Evolutionary conservation across 2,113 vertebrate genomes (phyloP).

Genomic region (Natator depressus): DNA sequence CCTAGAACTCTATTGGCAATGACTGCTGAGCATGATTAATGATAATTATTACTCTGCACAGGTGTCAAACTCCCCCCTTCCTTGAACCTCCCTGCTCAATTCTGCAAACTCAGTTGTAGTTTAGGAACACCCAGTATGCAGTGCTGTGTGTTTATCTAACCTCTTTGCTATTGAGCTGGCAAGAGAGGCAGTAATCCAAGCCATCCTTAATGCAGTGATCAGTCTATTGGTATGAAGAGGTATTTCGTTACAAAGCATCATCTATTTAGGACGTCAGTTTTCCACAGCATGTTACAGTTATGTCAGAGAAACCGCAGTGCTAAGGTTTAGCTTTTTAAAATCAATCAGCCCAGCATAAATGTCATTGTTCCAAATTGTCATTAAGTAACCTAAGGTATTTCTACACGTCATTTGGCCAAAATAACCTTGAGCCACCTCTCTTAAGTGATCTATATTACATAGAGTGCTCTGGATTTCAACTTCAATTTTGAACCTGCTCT

Average conservation of each 20-base stretch:
- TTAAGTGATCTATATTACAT: not conserved
- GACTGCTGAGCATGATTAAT: constrained; percentile 56
- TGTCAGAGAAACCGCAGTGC: constrained; percentile 55
- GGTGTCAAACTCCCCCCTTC: constrained; percentile 51
- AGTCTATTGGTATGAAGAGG: constrained; percentile 16
- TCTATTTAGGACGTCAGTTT: not conserved
- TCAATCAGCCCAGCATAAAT: constrained; percentile 10
- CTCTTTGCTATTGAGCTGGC: not conserved
- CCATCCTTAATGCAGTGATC: constrained; percentile 44
- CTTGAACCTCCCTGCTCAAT: constrained; percentile 47
- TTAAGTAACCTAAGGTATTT: not conserved
- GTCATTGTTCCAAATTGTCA: constrained; percentile 35
- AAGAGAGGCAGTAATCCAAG: constrained; percentile 13
- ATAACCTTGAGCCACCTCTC: constrained; percentile 20
- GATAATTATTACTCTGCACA: constrained; percentile 46
- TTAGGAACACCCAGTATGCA: constrained; percentile 51
- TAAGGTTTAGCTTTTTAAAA: not conserved
- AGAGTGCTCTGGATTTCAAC: not conserved
- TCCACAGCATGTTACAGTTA: constrained; percentile 4
- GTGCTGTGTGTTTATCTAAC: constrained; percentile 50
- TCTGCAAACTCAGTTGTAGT: constrained; percentile 30
- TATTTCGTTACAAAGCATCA: constrained; percentile 23
- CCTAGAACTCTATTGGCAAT: constrained; percentile 29
- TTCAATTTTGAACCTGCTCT: not conserved
- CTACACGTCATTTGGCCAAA: not conserved